These are phyloP conservation scores for Cercopithecus mona DNA, from an alignment of 2,113 vertebrate genomes.

Conservation along the genomic window DNA sequence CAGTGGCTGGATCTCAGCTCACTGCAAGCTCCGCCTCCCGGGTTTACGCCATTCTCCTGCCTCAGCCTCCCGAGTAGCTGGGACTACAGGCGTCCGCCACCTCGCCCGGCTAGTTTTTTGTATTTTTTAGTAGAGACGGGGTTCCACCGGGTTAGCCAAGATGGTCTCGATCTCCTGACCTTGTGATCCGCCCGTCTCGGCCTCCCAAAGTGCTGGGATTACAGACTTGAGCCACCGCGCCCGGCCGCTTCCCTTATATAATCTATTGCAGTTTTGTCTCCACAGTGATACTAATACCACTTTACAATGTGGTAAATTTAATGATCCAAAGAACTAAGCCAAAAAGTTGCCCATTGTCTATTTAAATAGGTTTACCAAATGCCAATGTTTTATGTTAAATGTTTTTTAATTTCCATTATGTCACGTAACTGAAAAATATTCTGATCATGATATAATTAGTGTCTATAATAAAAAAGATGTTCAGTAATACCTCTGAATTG, in stretches of 20 bases:
- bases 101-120: too few species aligned
- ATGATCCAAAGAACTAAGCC: neutral
- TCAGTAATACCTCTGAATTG: neutral
- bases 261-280: neutral
- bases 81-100: too few species aligned
- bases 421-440: constrained; percentile 40
- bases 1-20: too few species aligned
- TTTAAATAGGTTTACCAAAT: constrained; percentile 17
- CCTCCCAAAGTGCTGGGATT: too few species aligned
- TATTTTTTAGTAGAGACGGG: too few species aligned
- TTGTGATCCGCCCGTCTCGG: too few species aligned
- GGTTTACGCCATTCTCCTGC: too few species aligned
- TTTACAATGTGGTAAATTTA: neutral
- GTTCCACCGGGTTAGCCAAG: too few species aligned
- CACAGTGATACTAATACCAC: neutral
- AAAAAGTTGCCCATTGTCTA: neutral
- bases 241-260: neutral
- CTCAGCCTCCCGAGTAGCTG: too few species aligned
- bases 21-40: too few species aligned
- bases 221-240: too few species aligned
- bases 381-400: neutral
- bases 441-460: neutral
- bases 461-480: neutral
- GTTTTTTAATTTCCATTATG: neutral
- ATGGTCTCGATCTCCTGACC: too few species aligned